phyloP scores from a whole-genome alignment of 2,797 vertebrate species.

The Steatocranus sp. region DNA sequence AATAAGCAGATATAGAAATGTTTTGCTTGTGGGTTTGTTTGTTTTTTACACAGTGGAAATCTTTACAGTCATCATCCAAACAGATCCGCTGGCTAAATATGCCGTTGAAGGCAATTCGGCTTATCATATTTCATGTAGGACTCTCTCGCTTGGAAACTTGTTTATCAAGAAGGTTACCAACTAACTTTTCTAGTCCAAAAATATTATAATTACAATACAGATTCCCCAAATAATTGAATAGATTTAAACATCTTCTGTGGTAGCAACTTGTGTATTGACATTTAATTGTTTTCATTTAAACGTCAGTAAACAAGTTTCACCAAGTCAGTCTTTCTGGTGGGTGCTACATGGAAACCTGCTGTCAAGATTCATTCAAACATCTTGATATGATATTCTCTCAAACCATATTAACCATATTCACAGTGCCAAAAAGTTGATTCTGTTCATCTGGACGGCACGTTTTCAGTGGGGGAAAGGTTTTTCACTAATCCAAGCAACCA shows the following conservation, averaged over 20 bases:
- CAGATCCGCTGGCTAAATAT: not conserved
- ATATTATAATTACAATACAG: not conserved
- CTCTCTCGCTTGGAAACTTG: not conserved
- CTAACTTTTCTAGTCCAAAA: not conserved
- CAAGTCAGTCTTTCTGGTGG: not conserved
- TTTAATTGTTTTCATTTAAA: not conserved
- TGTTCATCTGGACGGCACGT: accelerated
- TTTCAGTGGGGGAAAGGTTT: not conserved
- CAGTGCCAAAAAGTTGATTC: accelerated
- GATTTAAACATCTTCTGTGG: not conserved
- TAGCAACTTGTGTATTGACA: not conserved
- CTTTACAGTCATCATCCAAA: not conserved
- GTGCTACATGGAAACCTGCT: not conserved
- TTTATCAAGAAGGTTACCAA: not conserved
- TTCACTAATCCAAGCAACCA: not conserved
- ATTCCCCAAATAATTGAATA: not conserved
- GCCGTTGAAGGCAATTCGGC: not conserved
- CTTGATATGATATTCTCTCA: not conserved
- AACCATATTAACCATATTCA: not conserved
- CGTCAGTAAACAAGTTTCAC: not conserved
- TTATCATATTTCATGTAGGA: not conserved
- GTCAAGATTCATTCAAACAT: not conserved
- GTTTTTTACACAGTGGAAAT: not conserved
- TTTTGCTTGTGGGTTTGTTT: not conserved
- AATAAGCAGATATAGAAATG: not conserved